These are phyloP conservation scores for Eleutherodactylus coqui DNA, from an alignment of 2,797 vertebrate genomes.

Conservation along the genomic window DNA sequence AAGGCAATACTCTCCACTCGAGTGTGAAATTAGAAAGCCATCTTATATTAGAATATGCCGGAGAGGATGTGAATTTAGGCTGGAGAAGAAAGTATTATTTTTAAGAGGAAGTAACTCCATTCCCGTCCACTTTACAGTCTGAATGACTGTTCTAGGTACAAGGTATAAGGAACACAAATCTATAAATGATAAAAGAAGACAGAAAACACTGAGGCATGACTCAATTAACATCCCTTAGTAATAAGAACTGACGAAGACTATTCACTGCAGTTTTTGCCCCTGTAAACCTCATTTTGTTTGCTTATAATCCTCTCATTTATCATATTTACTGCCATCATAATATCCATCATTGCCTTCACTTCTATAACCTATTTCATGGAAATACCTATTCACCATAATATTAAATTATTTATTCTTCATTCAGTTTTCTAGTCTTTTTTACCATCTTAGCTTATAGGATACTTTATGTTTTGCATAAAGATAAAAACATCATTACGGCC, in stretches of 20 bases:
- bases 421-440: constrained; percentile 27
- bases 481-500: constrained; percentile 43
- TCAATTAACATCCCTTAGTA: constrained; percentile 67
- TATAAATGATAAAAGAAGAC: constrained; percentile 67
- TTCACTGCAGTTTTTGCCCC: constrained; percentile 60
- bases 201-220: constrained; percentile 70
- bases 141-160: constrained; percentile 62
- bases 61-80: constrained; percentile 66
- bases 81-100: constrained; percentile 64
- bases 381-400: constrained; percentile 24
- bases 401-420: constrained; percentile 47
- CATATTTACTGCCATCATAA: constrained; percentile 49
- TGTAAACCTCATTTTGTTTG: constrained; percentile 48
- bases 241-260: constrained; percentile 65
- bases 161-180: constrained; percentile 43
- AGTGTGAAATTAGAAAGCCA: constrained; percentile 74
- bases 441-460: background rate
- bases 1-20: constrained; percentile 69
- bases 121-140: constrained; percentile 67
- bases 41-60: constrained; percentile 66
- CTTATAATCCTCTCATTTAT: constrained; percentile 46
- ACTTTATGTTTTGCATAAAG: constrained; percentile 7
- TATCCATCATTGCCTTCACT: constrained; percentile 57
- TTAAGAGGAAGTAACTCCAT: constrained; percentile 69
- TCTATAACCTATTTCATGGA: constrained; percentile 19